Evolutionary conservation across 2,888 invertebrate species (phyloP).

Genomic region (Matsumyia berberina): DNA sequence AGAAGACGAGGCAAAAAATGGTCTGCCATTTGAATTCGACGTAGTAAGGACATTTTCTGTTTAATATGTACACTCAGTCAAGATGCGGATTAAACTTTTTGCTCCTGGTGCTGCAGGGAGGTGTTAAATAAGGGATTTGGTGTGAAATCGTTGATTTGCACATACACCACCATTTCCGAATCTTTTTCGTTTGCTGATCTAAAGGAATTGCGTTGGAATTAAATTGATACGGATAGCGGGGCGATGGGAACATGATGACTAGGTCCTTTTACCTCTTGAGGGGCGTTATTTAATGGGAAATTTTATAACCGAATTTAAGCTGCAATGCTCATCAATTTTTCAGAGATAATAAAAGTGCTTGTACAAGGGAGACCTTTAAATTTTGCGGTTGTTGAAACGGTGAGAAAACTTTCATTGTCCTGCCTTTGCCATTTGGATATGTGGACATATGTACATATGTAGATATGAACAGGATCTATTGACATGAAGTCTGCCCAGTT

Average conservation of each 20-base stretch:
- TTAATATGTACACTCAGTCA: background rate
- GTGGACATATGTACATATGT: too few relatives aligned
- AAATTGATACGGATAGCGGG: background rate
- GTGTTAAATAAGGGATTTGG: conserved; percentile 33
- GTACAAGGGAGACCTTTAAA: too few relatives aligned
- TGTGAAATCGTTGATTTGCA: conserved; percentile 13
- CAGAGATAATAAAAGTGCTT: too few relatives aligned
- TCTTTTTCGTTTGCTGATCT: background rate
- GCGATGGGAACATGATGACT: background rate
- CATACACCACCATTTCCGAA: background rate
- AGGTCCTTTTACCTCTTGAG: background rate
- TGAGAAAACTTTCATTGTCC: background rate
- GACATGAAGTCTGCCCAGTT: too few relatives aligned
- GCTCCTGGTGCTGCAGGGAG: conserved; percentile 5
- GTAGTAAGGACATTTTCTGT: conserved; percentile 31
- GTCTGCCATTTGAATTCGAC: conserved; percentile 30
- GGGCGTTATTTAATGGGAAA: background rate
- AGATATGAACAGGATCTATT: too few relatives aligned
- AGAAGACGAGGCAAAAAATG: background rate
- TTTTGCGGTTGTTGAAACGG: too few relatives aligned
- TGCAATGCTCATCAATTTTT: background rate
- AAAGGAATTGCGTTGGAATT: background rate
- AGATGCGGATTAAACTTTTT: conserved; percentile 1
- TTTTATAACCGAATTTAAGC: conserved; percentile 4
- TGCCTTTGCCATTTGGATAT: background rate